These are phyloP conservation scores for Callipepla squamata DNA, from an alignment of 2,113 vertebrate species.

Conservation along the genomic window DNA sequence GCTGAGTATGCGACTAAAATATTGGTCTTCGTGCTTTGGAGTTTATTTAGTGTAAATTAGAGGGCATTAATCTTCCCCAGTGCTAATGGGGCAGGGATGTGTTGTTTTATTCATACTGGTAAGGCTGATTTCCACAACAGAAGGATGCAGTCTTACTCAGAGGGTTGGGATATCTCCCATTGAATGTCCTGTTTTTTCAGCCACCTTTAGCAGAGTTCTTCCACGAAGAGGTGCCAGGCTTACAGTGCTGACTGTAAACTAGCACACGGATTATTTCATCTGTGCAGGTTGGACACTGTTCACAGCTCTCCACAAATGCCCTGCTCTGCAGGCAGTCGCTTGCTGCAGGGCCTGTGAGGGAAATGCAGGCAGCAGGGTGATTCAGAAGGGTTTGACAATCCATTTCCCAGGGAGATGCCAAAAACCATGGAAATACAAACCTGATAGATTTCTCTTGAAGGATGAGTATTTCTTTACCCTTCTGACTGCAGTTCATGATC, in stretches of 20 bases:
- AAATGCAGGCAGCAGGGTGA: not conserved
- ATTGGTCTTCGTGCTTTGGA: conserved; percentile 19
- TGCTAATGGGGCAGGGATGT: conserved; percentile 44
- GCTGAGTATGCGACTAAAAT: conserved; percentile 29
- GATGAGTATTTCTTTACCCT: not conserved
- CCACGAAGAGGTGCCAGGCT: conserved; percentile 40
- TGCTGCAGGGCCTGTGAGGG: not conserved
- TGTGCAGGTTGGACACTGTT: not conserved
- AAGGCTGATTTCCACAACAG: conserved; percentile 24
- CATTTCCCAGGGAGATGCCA: not conserved
- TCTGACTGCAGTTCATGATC: not conserved
- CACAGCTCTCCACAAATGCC: not conserved
- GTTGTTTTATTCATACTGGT: conserved; percentile 39
- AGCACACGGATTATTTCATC: not conserved
- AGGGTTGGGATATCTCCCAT: not conserved
- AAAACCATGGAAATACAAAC: not conserved
- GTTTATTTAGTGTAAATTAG: conserved; percentile 45
- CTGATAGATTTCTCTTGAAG: not conserved
- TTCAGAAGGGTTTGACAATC: not conserved
- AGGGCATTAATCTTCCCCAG: conserved; percentile 57
- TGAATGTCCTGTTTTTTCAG: conserved; percentile 21
- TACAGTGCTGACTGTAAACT: conserved; percentile 2
- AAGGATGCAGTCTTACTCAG: conserved; percentile 21
- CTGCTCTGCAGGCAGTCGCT: not conserved
- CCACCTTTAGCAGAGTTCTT: conserved; percentile 41